Conservation (phyloP, 1,140 invertebrate species). For the Drosophila bifasciata region DNA sequence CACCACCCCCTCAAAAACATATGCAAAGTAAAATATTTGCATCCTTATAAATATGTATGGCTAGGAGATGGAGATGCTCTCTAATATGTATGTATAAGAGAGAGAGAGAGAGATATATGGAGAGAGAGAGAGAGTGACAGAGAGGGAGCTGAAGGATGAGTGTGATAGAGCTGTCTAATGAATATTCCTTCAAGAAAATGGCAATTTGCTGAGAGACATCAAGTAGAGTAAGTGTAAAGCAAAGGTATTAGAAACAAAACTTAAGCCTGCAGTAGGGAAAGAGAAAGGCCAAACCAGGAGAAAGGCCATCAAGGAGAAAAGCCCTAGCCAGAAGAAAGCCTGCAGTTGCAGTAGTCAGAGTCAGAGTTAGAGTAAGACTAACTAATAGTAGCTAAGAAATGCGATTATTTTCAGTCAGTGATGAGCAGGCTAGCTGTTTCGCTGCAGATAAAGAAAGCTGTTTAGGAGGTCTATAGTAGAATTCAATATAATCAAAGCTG, state of each 20-base stretch:
- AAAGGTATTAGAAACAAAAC: conserved; percentile 41
- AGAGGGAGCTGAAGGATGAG: no score
- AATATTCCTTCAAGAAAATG: conserved; percentile 75
- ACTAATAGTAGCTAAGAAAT: no score
- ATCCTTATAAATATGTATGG: conserved; percentile 83
- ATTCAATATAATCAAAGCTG: no score
- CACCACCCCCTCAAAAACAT: no score
- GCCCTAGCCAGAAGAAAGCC: no score
- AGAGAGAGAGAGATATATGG: not conserved
- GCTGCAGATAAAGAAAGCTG: no score
- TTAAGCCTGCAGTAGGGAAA: conserved; percentile 31
- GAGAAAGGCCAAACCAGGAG: not conserved
- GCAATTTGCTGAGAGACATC: conserved; percentile 31
- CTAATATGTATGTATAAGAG: conserved; percentile 16
- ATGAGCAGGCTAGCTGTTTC: no score
- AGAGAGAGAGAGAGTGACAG: not conserved
- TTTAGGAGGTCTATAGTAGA: no score
- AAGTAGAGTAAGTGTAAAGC: conserved; percentile 9
- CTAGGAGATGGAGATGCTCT: not conserved
- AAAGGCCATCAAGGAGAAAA: no score
- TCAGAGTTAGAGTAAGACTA: no score
- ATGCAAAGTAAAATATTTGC: conserved; percentile 84
- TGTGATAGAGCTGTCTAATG: conserved; percentile 62
- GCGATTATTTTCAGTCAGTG: no score
- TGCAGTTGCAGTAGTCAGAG: no score